These are phyloP conservation scores for Chymomyza fuscimana DNA, from an alignment of 2,888 invertebrate genomes.

Conservation along the genomic window DNA sequence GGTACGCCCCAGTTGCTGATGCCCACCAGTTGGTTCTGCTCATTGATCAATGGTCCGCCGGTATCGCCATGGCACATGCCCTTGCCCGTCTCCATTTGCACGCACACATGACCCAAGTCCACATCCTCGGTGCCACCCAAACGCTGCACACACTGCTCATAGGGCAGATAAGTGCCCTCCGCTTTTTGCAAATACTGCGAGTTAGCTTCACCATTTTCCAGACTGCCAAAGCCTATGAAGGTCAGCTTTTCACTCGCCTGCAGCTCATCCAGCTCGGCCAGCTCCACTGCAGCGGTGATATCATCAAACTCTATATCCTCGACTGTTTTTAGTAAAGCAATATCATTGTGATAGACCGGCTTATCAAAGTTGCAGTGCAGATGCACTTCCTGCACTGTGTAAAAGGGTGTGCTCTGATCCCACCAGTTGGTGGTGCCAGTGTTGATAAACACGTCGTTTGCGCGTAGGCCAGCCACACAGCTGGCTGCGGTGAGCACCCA, in stretches of 20 bases:
- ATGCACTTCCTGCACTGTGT: slow-evolving; percentile 44
- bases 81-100: slow-evolving; percentile 81
- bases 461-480: slow-evolving; percentile 58
- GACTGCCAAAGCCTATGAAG: slow-evolving; percentile 84
- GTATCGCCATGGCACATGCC: slow-evolving; percentile 78
- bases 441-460: slow-evolving; percentile 44
- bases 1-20: slow-evolving; percentile 75
- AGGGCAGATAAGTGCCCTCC: slow-evolving; percentile 81
- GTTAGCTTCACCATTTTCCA: slow-evolving; percentile 75
- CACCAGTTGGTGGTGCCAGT: slow-evolving; percentile 63
- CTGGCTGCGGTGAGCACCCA: slow-evolving; percentile 74
- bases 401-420: slow-evolving; percentile 34
- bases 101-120: slow-evolving; percentile 82
- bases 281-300: slow-evolving; percentile 81
- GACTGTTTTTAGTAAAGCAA: slow-evolving; percentile 83
- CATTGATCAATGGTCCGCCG: slow-evolving; percentile 67
- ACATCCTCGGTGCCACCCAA: slow-evolving; percentile 80
- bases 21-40: slow-evolving; percentile 59
- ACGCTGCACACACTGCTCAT: slow-evolving; percentile 80
- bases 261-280: slow-evolving; percentile 77
- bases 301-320: slow-evolving; percentile 80
- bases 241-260: slow-evolving; percentile 80
- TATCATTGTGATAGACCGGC: slow-evolving; percentile 81
- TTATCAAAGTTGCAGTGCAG: slow-evolving; percentile 65
- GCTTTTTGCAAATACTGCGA: slow-evolving; percentile 82